A percentile compares a stretch with the other conserved stretches of the same genome.
phyloP scores from a whole-genome alignment of 2,888 invertebrate genomes.

The Gandaritis pyraliata region DNA sequence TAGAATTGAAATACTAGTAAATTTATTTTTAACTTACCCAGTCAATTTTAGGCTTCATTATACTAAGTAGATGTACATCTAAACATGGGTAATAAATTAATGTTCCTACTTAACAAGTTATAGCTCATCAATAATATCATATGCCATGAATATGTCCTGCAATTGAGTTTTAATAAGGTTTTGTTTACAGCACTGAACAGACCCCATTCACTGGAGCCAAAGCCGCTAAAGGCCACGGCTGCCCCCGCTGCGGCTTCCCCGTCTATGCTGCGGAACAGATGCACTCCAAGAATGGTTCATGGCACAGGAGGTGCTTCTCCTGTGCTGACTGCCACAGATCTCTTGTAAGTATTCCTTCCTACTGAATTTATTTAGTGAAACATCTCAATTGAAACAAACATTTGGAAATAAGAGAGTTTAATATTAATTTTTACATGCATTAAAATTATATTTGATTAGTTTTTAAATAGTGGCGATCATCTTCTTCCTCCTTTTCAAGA shows the following conservation, averaged over 20 bases:
- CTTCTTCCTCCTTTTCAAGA: conserved; percentile 86
- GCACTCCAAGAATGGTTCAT: conserved; percentile 95
- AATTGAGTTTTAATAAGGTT: too few relatives aligned
- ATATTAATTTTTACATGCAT: conserved; percentile 4
- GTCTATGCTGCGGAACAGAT: conserved; percentile 99
- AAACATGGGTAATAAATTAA: too few relatives aligned
- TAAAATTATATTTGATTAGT: conserved; percentile 82
- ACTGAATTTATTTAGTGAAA: neutral
- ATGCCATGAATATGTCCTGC: too few relatives aligned
- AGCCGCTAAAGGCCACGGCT: conserved; percentile 91
- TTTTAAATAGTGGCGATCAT: conserved; percentile 83
- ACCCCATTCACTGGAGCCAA: conserved; percentile 90
- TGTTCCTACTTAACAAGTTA: too few relatives aligned
- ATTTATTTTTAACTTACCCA: neutral
- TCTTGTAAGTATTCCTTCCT: conserved; percentile 75
- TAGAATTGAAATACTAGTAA: neutral
- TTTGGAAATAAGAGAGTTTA: neutral
- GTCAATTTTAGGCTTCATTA: neutral
- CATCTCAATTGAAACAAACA: conserved; percentile 2
- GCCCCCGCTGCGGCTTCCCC: conserved; percentile 94
- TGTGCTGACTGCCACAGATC: conserved; percentile 95
- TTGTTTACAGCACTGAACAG: conserved; percentile 87
- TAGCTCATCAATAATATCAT: too few relatives aligned
- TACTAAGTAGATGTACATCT: too few relatives aligned
- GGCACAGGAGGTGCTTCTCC: conserved; percentile 97